Conservation (phyloP, 1,140 invertebrate species). For the Cyclargus thomasi region DNA sequence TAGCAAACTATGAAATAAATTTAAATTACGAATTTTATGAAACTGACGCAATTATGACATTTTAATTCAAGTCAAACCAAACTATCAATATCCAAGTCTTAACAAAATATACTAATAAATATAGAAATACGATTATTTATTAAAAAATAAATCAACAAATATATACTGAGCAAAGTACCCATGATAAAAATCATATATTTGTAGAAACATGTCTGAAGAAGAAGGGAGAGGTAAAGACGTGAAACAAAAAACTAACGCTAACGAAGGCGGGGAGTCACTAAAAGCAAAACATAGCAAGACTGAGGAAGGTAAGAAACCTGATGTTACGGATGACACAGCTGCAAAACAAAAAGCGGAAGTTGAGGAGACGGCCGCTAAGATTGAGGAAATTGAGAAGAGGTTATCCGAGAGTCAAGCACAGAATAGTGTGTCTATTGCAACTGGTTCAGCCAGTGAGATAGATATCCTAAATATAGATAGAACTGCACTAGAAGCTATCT, state of each 20-base stretch:
- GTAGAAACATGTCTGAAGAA: neutral
- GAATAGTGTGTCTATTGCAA: no score
- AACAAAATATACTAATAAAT: neutral
- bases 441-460: slow-evolving; percentile 24
- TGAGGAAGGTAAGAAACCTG: neutral
- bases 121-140: neutral
- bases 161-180: no score
- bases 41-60: no score
- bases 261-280: neutral
- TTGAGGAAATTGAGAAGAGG: no score
- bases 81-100: no score
- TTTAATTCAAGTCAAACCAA: no score
- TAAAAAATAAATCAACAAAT: neutral
- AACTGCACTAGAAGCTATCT: slow-evolving; percentile 60
- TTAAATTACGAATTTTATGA: no score
- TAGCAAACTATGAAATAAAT: no score
- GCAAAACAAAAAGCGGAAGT: slow-evolving; percentile 18
- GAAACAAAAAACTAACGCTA: neutral
- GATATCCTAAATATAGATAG: slow-evolving; percentile 48
- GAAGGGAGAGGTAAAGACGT: neutral
- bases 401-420: slow-evolving; percentile 34
- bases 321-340: slow-evolving; percentile 15
- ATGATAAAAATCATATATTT: neutral
- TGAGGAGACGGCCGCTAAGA: neutral
- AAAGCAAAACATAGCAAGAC: no score